phyloP scores from a whole-genome alignment of 1,140 invertebrate species.

The Neodiprion lecontei region DNA sequence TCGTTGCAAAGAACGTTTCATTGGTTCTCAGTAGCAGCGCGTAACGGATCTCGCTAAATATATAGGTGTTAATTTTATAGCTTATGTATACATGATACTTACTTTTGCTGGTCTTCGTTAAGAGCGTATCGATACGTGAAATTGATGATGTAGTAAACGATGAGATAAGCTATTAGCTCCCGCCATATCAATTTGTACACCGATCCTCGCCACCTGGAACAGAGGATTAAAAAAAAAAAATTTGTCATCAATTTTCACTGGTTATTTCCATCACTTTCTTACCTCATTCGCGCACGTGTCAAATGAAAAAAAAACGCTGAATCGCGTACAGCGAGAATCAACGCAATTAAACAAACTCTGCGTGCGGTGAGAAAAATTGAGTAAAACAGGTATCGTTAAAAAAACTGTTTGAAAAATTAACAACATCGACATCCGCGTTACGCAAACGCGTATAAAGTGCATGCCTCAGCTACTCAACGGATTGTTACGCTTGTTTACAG shows the following conservation, averaged over 20 bases:
- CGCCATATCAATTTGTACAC: constrained; percentile 98
- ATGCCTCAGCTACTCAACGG: too few species aligned
- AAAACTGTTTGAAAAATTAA: background rate
- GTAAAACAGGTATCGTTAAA: too few species aligned
- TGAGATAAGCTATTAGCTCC: constrained; percentile 88
- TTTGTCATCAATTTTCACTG: constrained; percentile 14
- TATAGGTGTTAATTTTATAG: too few species aligned
- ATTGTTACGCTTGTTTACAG: too few species aligned
- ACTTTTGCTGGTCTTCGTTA: constrained; percentile 83
- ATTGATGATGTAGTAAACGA: constrained; percentile 87
- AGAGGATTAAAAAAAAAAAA: constrained; percentile 37
- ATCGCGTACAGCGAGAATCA: too few species aligned
- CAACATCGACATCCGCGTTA: background rate
- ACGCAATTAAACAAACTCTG: too few species aligned
- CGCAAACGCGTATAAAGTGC: background rate
- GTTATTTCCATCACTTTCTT: too few species aligned
- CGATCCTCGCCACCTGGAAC: constrained; percentile 92
- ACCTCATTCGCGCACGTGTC: background rate
- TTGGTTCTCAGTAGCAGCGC: too few species aligned
- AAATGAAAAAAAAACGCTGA: background rate
- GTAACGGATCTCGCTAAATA: too few species aligned
- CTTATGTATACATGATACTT: constrained; percentile 45
- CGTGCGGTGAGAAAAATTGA: background rate
- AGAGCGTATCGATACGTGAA: constrained; percentile 87
- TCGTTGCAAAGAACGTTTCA: too few species aligned